phyloP scores from a whole-genome alignment of 2,888 invertebrate genomes.

The Acleris cristana region DNA sequence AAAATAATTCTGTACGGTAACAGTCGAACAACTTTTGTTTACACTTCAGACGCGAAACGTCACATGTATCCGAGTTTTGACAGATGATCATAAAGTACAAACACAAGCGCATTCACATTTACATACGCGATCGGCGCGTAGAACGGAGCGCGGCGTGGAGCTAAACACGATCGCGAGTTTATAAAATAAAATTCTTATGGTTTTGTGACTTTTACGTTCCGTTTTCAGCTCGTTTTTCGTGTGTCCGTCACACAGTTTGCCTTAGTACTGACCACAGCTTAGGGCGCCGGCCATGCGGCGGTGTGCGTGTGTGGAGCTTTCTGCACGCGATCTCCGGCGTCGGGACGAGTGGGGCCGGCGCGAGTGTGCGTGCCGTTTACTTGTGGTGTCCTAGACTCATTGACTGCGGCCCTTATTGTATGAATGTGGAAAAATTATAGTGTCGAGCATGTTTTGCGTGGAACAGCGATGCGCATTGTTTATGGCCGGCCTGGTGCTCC shows the following conservation, averaged over 20 bases:
- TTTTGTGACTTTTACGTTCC: slow-evolving; percentile 73
- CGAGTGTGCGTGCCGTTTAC: slow-evolving; percentile 74
- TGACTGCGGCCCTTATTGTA: slow-evolving; percentile 84
- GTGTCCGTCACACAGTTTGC: slow-evolving; percentile 84
- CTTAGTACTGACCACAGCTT: slow-evolving; percentile 83
- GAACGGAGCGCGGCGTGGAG: slow-evolving; percentile 47
- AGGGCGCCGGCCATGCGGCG: slow-evolving; percentile 78
- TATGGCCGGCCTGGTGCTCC: slow-evolving; percentile 61
- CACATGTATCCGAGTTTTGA: slow-evolving; percentile 80
- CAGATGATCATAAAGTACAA: slow-evolving; percentile 78
- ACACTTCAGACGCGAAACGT: slow-evolving; percentile 80
- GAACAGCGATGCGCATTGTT: slow-evolving; percentile 78
- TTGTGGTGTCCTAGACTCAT: slow-evolving; percentile 83
- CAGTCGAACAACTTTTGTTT: slow-evolving; percentile 73
- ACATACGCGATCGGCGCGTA: slow-evolving; percentile 64
- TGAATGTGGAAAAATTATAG: slow-evolving; percentile 84
- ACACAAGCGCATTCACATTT: slow-evolving; percentile 75
- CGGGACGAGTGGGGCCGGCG: slow-evolving; percentile 75
- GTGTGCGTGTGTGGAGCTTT: slow-evolving; percentile 82
- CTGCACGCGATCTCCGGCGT: slow-evolving; percentile 80
- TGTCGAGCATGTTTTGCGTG: slow-evolving; percentile 78
- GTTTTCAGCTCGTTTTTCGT: slow-evolving; percentile 83
- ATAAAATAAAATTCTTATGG: slow-evolving; percentile 50
- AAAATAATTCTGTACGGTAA: slow-evolving; percentile 60
- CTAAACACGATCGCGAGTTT: slow-evolving; percentile 46